A percentile compares a stretch with the other conserved stretches of the same genome.
Evolutionary conservation across 2,888 invertebrate species (phyloP).

Genomic region (Drosophila prolongata): DNA sequence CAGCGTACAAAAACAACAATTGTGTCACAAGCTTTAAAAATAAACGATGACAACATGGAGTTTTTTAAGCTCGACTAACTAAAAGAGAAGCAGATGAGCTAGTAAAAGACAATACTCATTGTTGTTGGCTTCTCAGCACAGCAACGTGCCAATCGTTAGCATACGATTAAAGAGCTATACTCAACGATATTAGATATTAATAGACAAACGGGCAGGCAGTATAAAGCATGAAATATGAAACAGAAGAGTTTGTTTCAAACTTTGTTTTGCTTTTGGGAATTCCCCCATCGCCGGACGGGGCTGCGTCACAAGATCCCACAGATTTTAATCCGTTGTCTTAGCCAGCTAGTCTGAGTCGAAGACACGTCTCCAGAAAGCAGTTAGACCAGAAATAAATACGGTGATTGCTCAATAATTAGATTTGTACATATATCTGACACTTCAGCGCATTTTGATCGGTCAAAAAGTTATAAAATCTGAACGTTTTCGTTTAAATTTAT

Average conservation of each 20-base stretch:
- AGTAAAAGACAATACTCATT: slow-evolving; percentile 42
- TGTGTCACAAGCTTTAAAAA: slow-evolving; percentile 80
- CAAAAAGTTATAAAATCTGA: slow-evolving; percentile 2
- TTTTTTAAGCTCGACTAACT: slow-evolving; percentile 56
- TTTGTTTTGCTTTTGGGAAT: slow-evolving; percentile 59
- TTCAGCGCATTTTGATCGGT: not conserved
- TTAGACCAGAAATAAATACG: slow-evolving; percentile 9
- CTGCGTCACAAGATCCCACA: slow-evolving; percentile 61
- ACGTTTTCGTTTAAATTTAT: not conserved
- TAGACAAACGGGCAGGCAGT: slow-evolving; percentile 20
- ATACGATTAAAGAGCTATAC: slow-evolving; percentile 62
- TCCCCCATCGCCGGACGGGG: slow-evolving; percentile 50
- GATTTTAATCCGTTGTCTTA: slow-evolving; percentile 11
- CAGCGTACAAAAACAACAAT: slow-evolving; percentile 72
- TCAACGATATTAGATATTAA: slow-evolving; percentile 24
- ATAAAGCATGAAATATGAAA: slow-evolving; percentile 61
- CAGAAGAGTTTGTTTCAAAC: slow-evolving; percentile 63
- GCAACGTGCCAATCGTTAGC: slow-evolving; percentile 68
- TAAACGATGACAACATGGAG: slow-evolving; percentile 76
- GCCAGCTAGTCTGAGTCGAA: slow-evolving; percentile 35
- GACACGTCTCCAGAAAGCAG: slow-evolving; percentile 29
- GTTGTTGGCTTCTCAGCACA: slow-evolving; percentile 37
- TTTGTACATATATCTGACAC: slow-evolving; percentile 1
- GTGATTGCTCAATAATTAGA: slow-evolving; percentile 33
- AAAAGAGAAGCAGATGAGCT: slow-evolving; percentile 46